Conservation (phyloP, 2,113 vertebrate genomes). For the Fregetta grallaria region DNA sequence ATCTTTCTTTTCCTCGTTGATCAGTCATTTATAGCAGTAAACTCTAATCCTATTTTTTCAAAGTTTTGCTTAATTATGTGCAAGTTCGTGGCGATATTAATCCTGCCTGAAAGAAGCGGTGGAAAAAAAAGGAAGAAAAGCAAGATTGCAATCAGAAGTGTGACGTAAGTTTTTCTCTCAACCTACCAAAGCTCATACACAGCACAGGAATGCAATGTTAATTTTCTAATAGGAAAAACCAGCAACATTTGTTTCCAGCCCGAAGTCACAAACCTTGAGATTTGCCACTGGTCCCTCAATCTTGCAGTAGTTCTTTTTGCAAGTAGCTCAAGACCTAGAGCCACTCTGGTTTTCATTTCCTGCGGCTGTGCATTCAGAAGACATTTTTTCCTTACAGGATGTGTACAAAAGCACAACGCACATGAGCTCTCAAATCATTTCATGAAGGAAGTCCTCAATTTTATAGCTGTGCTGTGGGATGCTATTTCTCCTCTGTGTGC, state of each 20-base stretch:
- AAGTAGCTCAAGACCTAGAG: neutral
- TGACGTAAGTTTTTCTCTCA: neutral
- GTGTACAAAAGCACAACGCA: neutral
- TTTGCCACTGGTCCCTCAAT: neutral
- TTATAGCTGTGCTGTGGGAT: neutral
- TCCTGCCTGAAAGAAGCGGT: neutral
- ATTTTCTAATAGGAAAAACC: neutral
- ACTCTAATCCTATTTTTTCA: neutral
- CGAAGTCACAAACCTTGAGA: neutral
- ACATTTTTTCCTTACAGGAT: neutral
- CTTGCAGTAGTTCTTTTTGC: neutral
- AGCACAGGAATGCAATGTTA: neutral
- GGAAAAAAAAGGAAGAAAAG: neutral
- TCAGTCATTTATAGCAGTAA: neutral
- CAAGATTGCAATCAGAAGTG: neutral
- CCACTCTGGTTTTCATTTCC: neutral
- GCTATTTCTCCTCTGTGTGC: neutral
- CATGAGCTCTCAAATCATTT: neutral
- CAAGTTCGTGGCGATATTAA: neutral
- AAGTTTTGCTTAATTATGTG: neutral
- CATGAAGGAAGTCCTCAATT: neutral
- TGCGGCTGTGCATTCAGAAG: neutral
- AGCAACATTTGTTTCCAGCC: neutral
- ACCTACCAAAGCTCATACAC: neutral
- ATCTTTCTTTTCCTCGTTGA: neutral